Evolutionary conservation across 2,797 vertebrate genomes (phyloP), one percentile per base, ranked within the genome.

Genomic region (Macroramphosus scolopax): DNA sequence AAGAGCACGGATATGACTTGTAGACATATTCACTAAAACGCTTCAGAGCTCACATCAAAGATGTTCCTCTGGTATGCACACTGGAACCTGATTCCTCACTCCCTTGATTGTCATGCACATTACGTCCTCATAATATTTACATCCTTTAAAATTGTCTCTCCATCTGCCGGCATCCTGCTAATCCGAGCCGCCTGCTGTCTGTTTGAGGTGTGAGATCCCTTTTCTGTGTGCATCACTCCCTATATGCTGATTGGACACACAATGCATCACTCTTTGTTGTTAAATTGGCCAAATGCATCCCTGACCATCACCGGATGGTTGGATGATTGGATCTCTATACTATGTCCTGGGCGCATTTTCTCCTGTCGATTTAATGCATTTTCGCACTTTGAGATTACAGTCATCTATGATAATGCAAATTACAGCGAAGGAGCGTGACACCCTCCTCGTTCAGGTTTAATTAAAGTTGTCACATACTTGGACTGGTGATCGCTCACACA

Each of bases 121-220:
- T 52, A 63, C 14, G 2, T 17, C 31, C 55, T 54, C 51, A 43
- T 59, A 61, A 61, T 67, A 59, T 76, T 69, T 57, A 61, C 58
- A 63, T 77, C 65, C 58, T 64, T 63, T 51, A 45, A 65, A 61
- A 64, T 10, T 41, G 65, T 59, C 39, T 50, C 35, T 10, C 49
- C 30, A 32, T 55, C 63, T 61, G 59, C 47, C 42, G 8, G 56
- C 26, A 5, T 14, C n/a, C n/a, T n/a, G n/a, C 39, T 55, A 53
- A 68, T 65, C 52, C 35, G n/a, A 17, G 29, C 41, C 32, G 28
- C 38, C 22, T 17, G 25, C 29, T 28, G 47, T 18, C 43, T 44
- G 49, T 71, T 48, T 69, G 69, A 69, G 54, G 61, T 44, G 49
- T 48, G 47, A 50, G 36, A 48, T n/a, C 32, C 32, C n/a, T n/a